phyloP scores from a whole-genome alignment of 2,113 vertebrate species.

The Geococcyx californianus region DNA sequence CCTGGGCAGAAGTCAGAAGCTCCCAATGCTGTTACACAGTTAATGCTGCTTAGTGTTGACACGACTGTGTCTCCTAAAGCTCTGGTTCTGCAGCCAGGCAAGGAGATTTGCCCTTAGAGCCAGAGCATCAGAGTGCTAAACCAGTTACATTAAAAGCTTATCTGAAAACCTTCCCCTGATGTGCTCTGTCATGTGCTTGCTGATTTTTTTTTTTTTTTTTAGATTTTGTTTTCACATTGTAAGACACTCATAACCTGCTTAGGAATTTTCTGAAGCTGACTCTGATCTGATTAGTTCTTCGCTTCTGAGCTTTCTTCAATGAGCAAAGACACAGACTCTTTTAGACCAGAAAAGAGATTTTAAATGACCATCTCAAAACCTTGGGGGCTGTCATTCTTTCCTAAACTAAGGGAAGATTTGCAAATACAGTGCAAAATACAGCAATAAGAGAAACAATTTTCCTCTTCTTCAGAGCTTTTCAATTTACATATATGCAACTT shows the following conservation, averaged over 20 bases:
- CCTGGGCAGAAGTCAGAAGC: background rate
- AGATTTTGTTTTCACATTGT: background rate
- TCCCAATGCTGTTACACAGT: background rate
- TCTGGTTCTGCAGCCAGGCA: background rate
- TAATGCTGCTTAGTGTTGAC: rapidly evolving
- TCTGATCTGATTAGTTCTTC: background rate
- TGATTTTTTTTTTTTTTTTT: too few relatives aligned
- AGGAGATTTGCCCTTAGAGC: background rate
- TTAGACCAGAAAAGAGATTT: background rate
- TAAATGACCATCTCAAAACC: background rate
- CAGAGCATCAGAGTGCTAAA: background rate
- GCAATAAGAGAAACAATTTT: background rate
- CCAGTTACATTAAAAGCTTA: background rate
- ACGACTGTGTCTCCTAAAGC: background rate
- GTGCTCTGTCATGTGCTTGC: background rate
- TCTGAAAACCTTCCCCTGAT: background rate
- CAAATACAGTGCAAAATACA: background rate
- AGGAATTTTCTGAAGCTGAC: background rate
- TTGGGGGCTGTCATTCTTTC: background rate
- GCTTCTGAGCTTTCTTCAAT: background rate
- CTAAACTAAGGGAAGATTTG: background rate
- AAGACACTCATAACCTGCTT: background rate
- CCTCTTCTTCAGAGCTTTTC: background rate
- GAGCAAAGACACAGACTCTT: background rate
- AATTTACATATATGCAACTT: background rate